Evolutionary conservation across 2,888 invertebrate genomes (phyloP).

Genomic region (Xanthostigma xanthostigma): DNA sequence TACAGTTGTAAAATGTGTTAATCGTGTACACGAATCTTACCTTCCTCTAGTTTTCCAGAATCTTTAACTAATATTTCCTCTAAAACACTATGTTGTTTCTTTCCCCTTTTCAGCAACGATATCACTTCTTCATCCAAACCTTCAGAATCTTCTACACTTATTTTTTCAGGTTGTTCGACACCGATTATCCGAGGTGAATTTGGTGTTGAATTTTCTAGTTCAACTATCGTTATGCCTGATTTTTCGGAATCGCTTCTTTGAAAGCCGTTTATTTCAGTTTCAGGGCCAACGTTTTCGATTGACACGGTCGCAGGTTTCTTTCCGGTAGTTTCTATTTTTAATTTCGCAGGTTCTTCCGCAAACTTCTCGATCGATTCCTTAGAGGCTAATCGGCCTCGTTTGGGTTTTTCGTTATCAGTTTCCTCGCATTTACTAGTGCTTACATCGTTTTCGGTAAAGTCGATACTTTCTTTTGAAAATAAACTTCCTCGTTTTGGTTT

Average conservation of each 20-base stretch:
- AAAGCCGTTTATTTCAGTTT: conserved; percentile 6
- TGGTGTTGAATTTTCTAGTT: conserved; percentile 9
- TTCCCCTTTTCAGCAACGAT: conserved; percentile 45
- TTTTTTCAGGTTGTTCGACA: conserved; percentile 1
- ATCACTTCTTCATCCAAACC: conserved; percentile 43
- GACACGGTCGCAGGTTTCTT: conserved; percentile 6
- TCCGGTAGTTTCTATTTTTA: conserved; percentile 2
- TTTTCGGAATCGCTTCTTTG: conserved; percentile 7
- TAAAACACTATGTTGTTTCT: conserved; percentile 52
- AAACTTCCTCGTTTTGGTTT: no score
- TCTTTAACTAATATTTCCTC: conserved; percentile 51
- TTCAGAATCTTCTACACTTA: conserved; percentile 30
- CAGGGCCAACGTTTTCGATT: conserved; percentile 5
- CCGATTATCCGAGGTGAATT: conserved; percentile 3
- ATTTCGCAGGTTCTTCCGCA: background rate
- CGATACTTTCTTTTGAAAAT: no score
- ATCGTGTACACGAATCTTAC: conserved; percentile 15
- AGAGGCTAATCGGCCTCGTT: no score
- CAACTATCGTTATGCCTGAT: conserved; percentile 10
- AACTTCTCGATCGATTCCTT: no score
- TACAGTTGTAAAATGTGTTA: no score
- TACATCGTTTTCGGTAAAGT: no score
- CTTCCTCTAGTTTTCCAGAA: conserved; percentile 21
- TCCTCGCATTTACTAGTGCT: no score
- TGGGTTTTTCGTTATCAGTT: no score